Evolutionary conservation across 2,113 vertebrate species (phyloP), one percentile per base, ranked within the genome.

Genomic region (Leptodactylus fuscus): DNA sequence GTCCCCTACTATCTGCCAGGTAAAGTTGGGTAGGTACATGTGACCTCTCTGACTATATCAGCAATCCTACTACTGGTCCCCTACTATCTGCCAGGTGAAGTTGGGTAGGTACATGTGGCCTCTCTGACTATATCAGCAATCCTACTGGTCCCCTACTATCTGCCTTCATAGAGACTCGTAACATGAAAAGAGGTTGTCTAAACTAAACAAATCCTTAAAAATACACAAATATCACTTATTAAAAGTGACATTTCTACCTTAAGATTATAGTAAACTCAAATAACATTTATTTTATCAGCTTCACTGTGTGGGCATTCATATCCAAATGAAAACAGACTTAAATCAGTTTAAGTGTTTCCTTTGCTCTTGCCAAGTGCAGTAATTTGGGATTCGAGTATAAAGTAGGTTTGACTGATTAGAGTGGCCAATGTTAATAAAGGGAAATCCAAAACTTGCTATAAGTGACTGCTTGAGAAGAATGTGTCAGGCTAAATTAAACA

Each of bases 261-360:
- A 44, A 60, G 36, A 55, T 60, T 62, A 27, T 80, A 58, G 77
- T 62, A 60, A 60, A 62, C 44, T 55, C 49, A 58, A 73, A 74
- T 58, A 58, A 60, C 69, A 73, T 74, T 83, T 74, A 60, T 53
- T 83, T 83, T 41, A 83, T 83, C 81, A 75, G 36, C 22, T 53
- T 74, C 69, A 73, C 81, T 60, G 34, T 70, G 69, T 29, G 16
- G 48, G 81, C 69, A 83, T 44, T 83, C 67, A 55, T 60, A 74
- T 60, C 74, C 70, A 49, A 83, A 83, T 71, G 69, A 83, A 83
- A 83, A 58, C 55, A 58, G 81, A 83, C n/a, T 58, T 73, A 83
- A 83, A 75, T 83, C 49, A 81, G 80, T 83, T 83, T 74, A 83
- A 83, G 81, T 83, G 81, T 83, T 83, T 83, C 69, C 81, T 83